Evolutionary conservation across 2,888 invertebrate genomes (phyloP).

Genomic region (Augiades crinisus): DNA sequence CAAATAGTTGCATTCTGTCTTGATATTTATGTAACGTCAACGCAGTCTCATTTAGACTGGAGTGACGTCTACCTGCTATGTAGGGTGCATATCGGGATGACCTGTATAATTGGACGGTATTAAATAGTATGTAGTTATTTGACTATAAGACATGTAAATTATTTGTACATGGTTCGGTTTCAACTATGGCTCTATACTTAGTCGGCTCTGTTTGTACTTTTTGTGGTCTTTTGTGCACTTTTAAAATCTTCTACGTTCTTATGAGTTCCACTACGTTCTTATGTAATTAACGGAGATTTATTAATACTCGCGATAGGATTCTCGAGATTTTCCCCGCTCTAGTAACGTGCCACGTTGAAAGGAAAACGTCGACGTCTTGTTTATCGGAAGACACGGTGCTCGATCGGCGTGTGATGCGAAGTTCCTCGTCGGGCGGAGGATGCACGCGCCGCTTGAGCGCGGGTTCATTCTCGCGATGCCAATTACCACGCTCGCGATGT

Average conservation of each 20-base stretch:
- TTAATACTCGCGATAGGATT: slow-evolving; percentile 1
- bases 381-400: slow-evolving; percentile 10
- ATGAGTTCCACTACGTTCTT: neutral
- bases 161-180: too few relatives aligned
- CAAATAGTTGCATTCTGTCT: neutral
- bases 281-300: neutral
- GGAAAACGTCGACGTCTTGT: slow-evolving; percentile 4
- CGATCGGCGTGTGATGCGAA: slow-evolving; percentile 34
- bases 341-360: slow-evolving; percentile 1
- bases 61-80: neutral
- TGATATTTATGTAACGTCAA: neutral
- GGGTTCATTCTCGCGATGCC: slow-evolving; percentile 29
- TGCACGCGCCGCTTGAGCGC: slow-evolving; percentile 35
- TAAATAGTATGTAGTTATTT: too few relatives aligned
- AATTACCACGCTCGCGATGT: slow-evolving; percentile 30
- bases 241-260: too few relatives aligned
- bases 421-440: slow-evolving; percentile 36
- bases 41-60: neutral
- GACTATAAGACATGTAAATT: too few relatives aligned
- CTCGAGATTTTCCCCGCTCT: neutral
- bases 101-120: neutral
- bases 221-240: too few relatives aligned
- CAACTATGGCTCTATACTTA: too few relatives aligned
- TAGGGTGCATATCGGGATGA: neutral
- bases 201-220: too few relatives aligned